These are phyloP conservation scores for Achatina immaculata DNA, from an alignment of 1,140 invertebrate genomes.

Conservation along the genomic window DNA sequence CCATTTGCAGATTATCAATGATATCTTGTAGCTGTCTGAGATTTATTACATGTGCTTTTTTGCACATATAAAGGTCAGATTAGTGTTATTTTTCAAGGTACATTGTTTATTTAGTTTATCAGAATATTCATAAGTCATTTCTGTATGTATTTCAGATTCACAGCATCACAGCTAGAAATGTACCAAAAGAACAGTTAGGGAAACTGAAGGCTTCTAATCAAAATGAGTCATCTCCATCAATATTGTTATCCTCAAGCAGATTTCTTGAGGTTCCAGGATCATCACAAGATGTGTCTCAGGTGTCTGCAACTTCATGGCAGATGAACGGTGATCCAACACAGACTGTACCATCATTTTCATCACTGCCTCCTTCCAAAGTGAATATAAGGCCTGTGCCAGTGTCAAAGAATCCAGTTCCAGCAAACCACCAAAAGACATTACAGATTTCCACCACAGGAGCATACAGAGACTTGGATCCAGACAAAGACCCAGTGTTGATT, in stretches of 20 bases:
- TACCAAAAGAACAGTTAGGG: slow-evolving; percentile 56
- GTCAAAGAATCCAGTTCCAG: neutral
- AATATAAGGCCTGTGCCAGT: neutral
- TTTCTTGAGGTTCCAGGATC: neutral
- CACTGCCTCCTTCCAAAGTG: neutral
- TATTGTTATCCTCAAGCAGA: too few relatives aligned
- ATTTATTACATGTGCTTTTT: too few relatives aligned
- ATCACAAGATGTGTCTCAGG: neutral
- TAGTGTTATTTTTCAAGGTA: too few relatives aligned
- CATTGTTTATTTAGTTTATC: too few relatives aligned
- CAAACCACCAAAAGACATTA: neutral
- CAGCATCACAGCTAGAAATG: slow-evolving; percentile 60
- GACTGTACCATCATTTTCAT: neutral
- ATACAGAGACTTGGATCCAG: slow-evolving; percentile 28
- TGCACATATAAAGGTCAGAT: too few relatives aligned
- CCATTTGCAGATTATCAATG: too few relatives aligned
- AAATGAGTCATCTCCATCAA: neutral
- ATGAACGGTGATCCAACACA: neutral
- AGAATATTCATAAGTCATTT: too few relatives aligned
- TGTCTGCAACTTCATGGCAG: neutral
- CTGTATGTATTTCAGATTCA: slow-evolving; percentile 58
- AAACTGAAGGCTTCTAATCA: slow-evolving; percentile 42
- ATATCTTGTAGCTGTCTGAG: too few relatives aligned
- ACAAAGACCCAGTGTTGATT: slow-evolving; percentile 37
- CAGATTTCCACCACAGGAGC: neutral